Percentiles rank a stretch among this genome's conserved stretches.
phyloP scores from a whole-genome alignment of 1,140 invertebrate genomes.

The Copidosoma floridanum region DNA sequence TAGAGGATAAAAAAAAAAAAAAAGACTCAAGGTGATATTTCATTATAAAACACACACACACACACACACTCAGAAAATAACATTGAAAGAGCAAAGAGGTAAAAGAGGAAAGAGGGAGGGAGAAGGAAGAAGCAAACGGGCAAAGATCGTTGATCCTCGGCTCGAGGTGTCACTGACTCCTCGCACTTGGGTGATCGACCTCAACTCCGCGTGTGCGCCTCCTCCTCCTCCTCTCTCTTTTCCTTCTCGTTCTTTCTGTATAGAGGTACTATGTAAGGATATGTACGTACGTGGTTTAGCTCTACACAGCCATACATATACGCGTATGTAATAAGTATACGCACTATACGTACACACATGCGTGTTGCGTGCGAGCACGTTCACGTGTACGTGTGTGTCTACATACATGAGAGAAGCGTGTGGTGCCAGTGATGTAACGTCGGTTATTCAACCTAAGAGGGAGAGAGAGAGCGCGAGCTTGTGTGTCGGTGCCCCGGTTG shows the following conservation, averaged over 20 bases:
- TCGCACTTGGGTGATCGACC: constrained; percentile 57
- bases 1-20: too few species aligned
- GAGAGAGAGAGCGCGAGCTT: constrained; percentile 41
- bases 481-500: constrained; percentile 55
- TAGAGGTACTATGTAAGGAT: too few species aligned
- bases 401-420: too few species aligned
- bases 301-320: too few species aligned
- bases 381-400: too few species aligned
- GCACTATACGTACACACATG: constrained; percentile 33
- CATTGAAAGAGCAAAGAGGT: constrained; percentile 10
- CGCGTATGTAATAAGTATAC: constrained; percentile 18
- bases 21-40: too few species aligned
- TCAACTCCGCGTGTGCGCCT: constrained; percentile 33
- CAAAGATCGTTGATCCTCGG: constrained; percentile 42
- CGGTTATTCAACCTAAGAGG: constrained; percentile 54
- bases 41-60: too few species aligned
- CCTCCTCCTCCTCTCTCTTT: constrained; percentile 8
- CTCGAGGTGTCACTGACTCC: constrained; percentile 56
- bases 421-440: constrained; percentile 54
- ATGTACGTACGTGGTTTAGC: too few species aligned
- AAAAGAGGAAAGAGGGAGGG: neutral
- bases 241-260: neutral
- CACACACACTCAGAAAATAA: too few species aligned
- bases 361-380: constrained; percentile 26
- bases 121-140: too few species aligned